Percentiles rank a stretch among this genome's conserved stretches.
These are phyloP conservation scores for Phyllotis vaccarum DNA, from an alignment of 2,797 vertebrate genomes.

Conservation along the genomic window DNA sequence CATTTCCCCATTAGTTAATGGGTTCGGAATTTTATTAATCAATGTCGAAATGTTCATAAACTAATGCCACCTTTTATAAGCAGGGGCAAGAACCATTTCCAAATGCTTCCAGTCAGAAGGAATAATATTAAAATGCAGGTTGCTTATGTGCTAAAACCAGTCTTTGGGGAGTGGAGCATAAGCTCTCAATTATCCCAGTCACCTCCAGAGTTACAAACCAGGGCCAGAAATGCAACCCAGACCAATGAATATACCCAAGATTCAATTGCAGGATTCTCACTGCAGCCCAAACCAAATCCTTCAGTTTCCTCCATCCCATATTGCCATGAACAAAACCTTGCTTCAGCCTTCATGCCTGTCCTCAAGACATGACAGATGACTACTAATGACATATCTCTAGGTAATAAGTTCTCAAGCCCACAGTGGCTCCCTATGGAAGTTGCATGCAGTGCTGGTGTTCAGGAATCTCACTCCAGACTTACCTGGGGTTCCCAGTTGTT, in stretches of 20 bases:
- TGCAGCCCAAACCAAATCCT: neutral
- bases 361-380: neutral
- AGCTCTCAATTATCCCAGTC: constrained; percentile 87
- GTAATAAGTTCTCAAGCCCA: too few relatives aligned
- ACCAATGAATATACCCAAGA: constrained; percentile 40
- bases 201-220: constrained; percentile 83
- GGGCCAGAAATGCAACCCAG: constrained; percentile 80
- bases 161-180: constrained; percentile 82
- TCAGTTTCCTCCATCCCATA: neutral
- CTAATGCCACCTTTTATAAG: constrained; percentile 89
- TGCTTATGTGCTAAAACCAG: constrained; percentile 84
- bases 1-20: constrained; percentile 88
- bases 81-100: constrained; percentile 85
- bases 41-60: constrained; percentile 87
- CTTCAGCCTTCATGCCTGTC: neutral
- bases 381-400: neutral
- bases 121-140: constrained; percentile 87
- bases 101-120: constrained; percentile 88
- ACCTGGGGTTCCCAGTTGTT: neutral
- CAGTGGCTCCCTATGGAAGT: neutral
- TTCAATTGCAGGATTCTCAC: neutral
- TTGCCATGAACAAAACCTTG: neutral
- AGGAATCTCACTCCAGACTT: neutral
- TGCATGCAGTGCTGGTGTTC: neutral
- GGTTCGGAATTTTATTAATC: constrained; percentile 90